phyloP scores from a whole-genome alignment of 2,797 vertebrate species.

The Moxostoma hubbsi region DNA sequence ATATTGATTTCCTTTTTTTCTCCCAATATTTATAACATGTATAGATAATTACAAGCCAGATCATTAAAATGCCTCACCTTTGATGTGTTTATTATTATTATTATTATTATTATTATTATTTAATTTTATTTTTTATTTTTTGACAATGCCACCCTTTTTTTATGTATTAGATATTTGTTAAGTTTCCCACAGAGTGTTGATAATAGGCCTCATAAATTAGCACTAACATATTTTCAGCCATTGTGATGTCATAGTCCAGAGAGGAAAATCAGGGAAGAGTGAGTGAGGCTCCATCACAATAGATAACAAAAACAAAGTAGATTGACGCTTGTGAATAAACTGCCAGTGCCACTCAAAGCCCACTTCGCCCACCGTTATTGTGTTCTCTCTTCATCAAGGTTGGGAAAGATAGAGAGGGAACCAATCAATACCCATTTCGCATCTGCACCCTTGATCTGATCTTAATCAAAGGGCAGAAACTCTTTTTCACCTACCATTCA shows the following conservation, averaged over 20 bases:
- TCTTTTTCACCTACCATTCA: slow-evolving; percentile 63
- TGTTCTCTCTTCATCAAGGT: slow-evolving; percentile 74
- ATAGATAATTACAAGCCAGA: background rate
- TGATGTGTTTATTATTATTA: background rate
- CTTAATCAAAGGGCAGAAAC: slow-evolving; percentile 77
- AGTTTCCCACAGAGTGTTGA: slow-evolving; percentile 11
- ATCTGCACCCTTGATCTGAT: slow-evolving; percentile 79
- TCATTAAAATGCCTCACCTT: background rate
- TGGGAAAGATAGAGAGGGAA: slow-evolving; percentile 72
- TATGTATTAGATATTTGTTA: slow-evolving; percentile 25
- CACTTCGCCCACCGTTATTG: slow-evolving; percentile 71
- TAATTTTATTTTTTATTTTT: background rate
- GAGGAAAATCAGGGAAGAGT: slow-evolving; percentile 1
- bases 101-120: background rate
- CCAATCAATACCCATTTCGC: slow-evolving; percentile 82
- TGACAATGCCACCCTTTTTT: background rate
- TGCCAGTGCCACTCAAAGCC: slow-evolving; percentile 69
- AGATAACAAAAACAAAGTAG: slow-evolving; percentile 48
- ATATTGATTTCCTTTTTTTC: background rate
- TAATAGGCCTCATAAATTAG: slow-evolving; percentile 32
- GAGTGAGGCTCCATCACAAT: slow-evolving; percentile 41
- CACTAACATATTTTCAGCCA: slow-evolving; percentile 4
- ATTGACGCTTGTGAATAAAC: slow-evolving; percentile 55
- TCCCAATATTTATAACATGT: background rate
- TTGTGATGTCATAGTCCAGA: background rate